Evolutionary conservation across 2,888 invertebrate species (phyloP).

Genomic region (Acleris literana): DNA sequence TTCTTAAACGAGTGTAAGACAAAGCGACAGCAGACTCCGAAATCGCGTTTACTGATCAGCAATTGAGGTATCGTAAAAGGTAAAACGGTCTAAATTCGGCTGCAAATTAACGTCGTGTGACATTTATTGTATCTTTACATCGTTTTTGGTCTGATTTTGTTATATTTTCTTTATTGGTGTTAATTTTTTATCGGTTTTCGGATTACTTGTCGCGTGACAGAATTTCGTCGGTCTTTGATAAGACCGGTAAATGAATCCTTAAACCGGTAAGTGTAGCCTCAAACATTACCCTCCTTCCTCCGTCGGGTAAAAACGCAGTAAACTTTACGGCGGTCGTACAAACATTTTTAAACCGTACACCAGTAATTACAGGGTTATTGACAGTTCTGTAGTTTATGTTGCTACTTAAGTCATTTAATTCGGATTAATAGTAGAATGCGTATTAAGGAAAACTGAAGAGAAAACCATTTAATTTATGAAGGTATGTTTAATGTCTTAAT

Average conservation of each 20-base stretch:
- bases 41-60: constrained; percentile 22
- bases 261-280: neutral
- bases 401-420: neutral
- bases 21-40: neutral
- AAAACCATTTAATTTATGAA: constrained; percentile 9
- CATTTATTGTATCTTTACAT: constrained; percentile 13
- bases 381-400: neutral
- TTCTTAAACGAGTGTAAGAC: neutral
- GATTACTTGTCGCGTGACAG: constrained; percentile 12
- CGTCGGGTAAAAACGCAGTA: neutral
- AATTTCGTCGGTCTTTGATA: constrained; percentile 5
- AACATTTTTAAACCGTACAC: neutral
- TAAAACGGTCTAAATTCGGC: constrained; percentile 27
- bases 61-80: constrained; percentile 31
- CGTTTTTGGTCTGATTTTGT: constrained; percentile 24
- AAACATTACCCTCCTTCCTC: too few relatives aligned
- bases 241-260: neutral
- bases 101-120: constrained; percentile 20
- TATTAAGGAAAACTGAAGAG: constrained; percentile 22
- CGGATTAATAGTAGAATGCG: neutral
- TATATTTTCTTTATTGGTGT: constrained; percentile 20
- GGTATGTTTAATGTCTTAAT: constrained; percentile 19
- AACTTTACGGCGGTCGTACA: constrained; percentile 7
- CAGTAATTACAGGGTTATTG: neutral
- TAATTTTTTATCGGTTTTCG: constrained; percentile 2